Evolutionary conservation across 2,888 invertebrate genomes (phyloP).

Genomic region (Cecidostiba fungosa): DNA sequence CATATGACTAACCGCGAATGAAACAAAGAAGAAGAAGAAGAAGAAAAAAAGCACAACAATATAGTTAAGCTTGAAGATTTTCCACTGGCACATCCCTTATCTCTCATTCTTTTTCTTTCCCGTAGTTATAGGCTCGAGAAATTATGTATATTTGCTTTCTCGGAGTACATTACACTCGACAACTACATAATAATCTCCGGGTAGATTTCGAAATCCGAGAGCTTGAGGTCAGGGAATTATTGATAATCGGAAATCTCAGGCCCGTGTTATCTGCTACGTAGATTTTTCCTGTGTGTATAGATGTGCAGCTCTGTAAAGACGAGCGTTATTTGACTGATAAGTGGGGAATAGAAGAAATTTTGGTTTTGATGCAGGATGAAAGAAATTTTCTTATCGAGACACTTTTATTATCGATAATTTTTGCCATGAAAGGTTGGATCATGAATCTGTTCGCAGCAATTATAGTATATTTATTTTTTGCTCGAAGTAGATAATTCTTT

Average conservation of each 20-base stretch:
- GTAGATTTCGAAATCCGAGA: constrained; percentile 45
- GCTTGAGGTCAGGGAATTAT: constrained; percentile 37
- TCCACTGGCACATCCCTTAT: background rate
- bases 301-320: background rate
- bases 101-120: background rate
- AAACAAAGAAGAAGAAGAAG: background rate
- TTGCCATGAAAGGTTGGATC: no score
- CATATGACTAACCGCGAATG: background rate
- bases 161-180: background rate
- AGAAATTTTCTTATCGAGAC: background rate
- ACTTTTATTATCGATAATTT: background rate
- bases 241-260: constrained; percentile 46
- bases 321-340: background rate
- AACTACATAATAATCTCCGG: constrained; percentile 24
- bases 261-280: constrained; percentile 16
- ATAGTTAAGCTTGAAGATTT: constrained; percentile 8
- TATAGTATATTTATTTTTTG: no score
- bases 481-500: no score
- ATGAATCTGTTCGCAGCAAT: no score
- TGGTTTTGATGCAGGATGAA: background rate
- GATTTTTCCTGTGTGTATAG: background rate
- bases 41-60: background rate
- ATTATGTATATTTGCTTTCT: constrained; percentile 11
- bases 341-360: background rate
- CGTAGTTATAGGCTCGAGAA: background rate